Evolutionary conservation across 2,797 vertebrate genomes (phyloP), one percentile per base, ranked within the genome.

Genomic region (Rhinichthys osculus): DNA sequence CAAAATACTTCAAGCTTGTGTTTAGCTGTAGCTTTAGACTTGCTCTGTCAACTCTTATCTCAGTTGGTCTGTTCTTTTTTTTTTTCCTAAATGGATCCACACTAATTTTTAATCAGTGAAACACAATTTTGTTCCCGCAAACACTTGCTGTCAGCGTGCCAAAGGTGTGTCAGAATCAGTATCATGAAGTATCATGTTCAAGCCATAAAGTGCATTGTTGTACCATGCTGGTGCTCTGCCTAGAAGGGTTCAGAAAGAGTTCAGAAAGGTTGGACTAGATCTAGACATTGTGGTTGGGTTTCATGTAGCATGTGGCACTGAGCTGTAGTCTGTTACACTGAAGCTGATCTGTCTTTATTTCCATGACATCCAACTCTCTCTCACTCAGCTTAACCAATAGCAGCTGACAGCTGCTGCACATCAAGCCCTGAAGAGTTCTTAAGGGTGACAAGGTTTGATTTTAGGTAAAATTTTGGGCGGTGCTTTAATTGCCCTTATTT

Each of bases 191-290:
- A 27, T 86, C 78, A 66, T 76, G 47, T 79, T 80, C 21, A 77
- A 77, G 79, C 73, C 54, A n/a, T 73, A 54, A 30, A 69, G 33
- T 50, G 71, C 78, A 59, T 81, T 71, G 80, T 27, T 3, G 78
- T 50, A 67, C 23, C 35, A 86, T 73, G 35, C 21, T 52, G 9
- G 9, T 38, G 62, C 74, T 77, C 74, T 23, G 23, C 86, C 67
- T 35, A 72, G 85, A 85, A 71, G 78, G 84, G 88, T 89, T 90
- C 84, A 84, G 74, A 59, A 50, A 42, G 69, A 89, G 89, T 90
- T 92, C 86, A 91, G 78, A 52, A 83, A 76, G 84, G 88, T 85
- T 90, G 79, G 62, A 67, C 38, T 19, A 87, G 86, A 89, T 89
- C 81, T 77, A 71, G 84, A 89, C 74, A 85, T 69, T 86, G 78